These are phyloP conservation scores for Periphyllus acericola DNA, from an alignment of 2,888 invertebrate genomes.

Conservation along the genomic window DNA sequence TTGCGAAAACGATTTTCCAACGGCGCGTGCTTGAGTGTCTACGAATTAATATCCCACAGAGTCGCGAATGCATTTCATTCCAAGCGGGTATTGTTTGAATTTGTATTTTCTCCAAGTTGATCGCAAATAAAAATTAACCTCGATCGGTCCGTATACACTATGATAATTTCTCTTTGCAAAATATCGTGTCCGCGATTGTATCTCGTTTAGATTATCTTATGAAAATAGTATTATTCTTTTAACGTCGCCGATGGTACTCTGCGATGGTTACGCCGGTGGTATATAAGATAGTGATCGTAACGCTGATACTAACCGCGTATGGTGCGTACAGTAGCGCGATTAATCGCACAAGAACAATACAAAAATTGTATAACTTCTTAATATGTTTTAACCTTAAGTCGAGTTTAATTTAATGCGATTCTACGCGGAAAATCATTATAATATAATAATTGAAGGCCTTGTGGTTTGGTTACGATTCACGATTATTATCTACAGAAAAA, in stretches of 20 bases:
- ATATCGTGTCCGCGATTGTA: not conserved
- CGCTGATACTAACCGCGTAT: not conserved
- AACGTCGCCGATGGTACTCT: not conserved
- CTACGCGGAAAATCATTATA: conserved; percentile 29
- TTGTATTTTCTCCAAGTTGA: not conserved
- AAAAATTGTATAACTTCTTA: not conserved
- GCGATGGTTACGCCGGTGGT: not conserved
- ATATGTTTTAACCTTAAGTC: conserved; percentile 23
- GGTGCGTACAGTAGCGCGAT: not conserved
- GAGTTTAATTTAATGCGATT: conserved; percentile 1
- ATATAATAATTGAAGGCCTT: conserved; percentile 50
- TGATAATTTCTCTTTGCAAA: not conserved
- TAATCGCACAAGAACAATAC: conserved; percentile 13
- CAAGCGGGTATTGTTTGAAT: not conserved
- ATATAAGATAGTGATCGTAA: not conserved
- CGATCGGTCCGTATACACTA: no score
- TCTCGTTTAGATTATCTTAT: not conserved
- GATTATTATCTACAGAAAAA: conserved; percentile 25
- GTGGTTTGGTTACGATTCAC: conserved; percentile 13
- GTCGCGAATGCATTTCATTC: not conserved
- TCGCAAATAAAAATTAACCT: not conserved
- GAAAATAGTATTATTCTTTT: not conserved
- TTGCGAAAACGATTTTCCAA: not conserved
- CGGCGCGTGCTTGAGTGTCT: not conserved
- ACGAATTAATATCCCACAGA: not conserved